Conservation (phyloP, 2,113 vertebrate species). For the Hippocampus abdominalis region DNA sequence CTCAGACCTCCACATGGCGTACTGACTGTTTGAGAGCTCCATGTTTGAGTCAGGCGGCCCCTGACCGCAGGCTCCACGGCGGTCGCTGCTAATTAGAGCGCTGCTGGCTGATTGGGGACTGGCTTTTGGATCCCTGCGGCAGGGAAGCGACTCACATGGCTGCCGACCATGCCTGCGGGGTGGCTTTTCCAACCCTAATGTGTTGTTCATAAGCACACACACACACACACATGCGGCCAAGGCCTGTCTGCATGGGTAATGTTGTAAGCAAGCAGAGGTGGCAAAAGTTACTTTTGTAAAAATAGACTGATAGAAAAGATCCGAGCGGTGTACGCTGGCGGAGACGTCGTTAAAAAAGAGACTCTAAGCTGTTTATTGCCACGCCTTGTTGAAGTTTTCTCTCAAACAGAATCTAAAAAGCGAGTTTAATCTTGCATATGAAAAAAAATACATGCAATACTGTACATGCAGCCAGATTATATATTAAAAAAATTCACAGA, state of each 20-base stretch:
- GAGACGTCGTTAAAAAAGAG: too few relatives aligned
- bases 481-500: too few relatives aligned
- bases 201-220: conserved; percentile 18
- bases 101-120: conserved; percentile 68
- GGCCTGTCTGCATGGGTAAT: background rate
- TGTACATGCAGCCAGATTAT: too few relatives aligned
- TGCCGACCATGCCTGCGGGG: conserved; percentile 62
- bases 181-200: conserved; percentile 68
- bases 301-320: too few relatives aligned
- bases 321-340: too few relatives aligned
- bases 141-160: conserved; percentile 49
- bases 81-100: conserved; percentile 75
- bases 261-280: conserved; percentile 6
- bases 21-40: conserved; percentile 43
- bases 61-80: conserved; percentile 75
- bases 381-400: too few relatives aligned
- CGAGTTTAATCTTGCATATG: too few relatives aligned
- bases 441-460: too few relatives aligned
- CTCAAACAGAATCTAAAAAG: too few relatives aligned
- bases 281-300: background rate
- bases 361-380: too few relatives aligned
- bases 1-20: conserved; percentile 20
- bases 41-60: conserved; percentile 56
- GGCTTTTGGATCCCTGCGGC: conserved; percentile 60
- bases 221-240: background rate